Base-by-base conservation (phyloP, 2,797 vertebrate species). In the Ateles fusciceps region DNA sequence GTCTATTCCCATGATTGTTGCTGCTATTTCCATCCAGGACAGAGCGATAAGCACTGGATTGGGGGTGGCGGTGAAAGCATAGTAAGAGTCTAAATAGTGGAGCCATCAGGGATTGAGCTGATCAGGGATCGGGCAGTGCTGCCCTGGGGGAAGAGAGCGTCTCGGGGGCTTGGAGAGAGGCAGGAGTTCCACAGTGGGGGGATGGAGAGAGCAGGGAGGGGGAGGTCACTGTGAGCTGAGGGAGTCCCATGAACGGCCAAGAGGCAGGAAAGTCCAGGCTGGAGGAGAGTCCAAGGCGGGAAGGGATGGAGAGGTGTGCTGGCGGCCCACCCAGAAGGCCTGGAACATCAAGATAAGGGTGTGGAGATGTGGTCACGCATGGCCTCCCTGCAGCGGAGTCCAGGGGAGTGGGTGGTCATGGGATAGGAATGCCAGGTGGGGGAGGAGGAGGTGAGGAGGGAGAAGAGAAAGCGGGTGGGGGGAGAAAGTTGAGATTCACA, bases 301-400 rank as follows among this genome's bases (percentile, higher is more conserved):
- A 87, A 95, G 94, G 83, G 97, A 93, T 72, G 76, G 89, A 72
- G 85, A 81, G 89, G 78, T 81, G 36, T 64, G 57, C 8, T 93
- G 96, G 95, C 81, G 28, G 78, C 21, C 83, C 36, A 36, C 30
- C 1, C 19, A 86, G 92, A 96, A 97, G 91, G 85, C 72, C 95
- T 93, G 91, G 74, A 61, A 86, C n/a, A 44, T 94, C 15, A 10
- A 95, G 95, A 89, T 91, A 93, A 97, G 78, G 52, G 64, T 33
- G 7, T 83, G 68, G 94, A 48, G 95, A 90, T 24, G 59, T 0
- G 74, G 75, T 68, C 92, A 78, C 0, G 12, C 0, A 11, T 30
- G 46, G 48, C 76, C 71, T 92, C 81, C 64, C 26, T 74, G 89
- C 24, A 19, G 24, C 26, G 17, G 7, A 8, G 74, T 76, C 55